These are phyloP conservation scores for Euura lappo DNA, from an alignment of 1,140 invertebrate genomes.

Conservation along the genomic window DNA sequence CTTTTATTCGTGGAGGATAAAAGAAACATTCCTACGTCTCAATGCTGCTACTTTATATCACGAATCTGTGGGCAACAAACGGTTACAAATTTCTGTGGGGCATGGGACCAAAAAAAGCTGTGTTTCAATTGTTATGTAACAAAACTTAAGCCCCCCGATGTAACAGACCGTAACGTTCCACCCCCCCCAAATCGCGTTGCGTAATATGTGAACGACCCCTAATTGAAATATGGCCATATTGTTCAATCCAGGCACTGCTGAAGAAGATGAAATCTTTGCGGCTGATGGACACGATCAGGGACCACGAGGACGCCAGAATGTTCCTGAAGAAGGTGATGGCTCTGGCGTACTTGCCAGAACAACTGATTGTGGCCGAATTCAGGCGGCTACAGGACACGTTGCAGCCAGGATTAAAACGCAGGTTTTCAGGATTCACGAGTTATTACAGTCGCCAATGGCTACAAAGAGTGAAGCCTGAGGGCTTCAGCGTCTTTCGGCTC, in stretches of 20 bases:
- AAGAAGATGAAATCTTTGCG: slow-evolving; percentile 9
- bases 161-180: too few species aligned
- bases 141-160: too few species aligned
- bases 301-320: slow-evolving; percentile 1
- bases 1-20: too few species aligned
- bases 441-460: slow-evolving; percentile 11
- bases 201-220: too few species aligned
- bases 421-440: background rate
- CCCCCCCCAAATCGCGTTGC: too few species aligned
- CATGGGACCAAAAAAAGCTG: too few species aligned
- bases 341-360: slow-evolving; percentile 8
- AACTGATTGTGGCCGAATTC: background rate
- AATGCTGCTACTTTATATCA: too few species aligned
- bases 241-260: slow-evolving; percentile 10
- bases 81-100: too few species aligned
- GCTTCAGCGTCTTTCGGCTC: slow-evolving; percentile 11
- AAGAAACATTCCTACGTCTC: too few species aligned
- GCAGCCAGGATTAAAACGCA: background rate
- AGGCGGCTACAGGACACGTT: background rate
- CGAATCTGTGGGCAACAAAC: too few species aligned
- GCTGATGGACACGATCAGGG: background rate
- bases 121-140: too few species aligned
- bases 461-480: background rate
- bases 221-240: slow-evolving; percentile 12
- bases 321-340: background rate